Percentiles rank a stretch among this genome's conserved stretches.
phyloP scores from a whole-genome alignment of 2,888 invertebrate genomes.

The Bimastos eiseni region DNA sequence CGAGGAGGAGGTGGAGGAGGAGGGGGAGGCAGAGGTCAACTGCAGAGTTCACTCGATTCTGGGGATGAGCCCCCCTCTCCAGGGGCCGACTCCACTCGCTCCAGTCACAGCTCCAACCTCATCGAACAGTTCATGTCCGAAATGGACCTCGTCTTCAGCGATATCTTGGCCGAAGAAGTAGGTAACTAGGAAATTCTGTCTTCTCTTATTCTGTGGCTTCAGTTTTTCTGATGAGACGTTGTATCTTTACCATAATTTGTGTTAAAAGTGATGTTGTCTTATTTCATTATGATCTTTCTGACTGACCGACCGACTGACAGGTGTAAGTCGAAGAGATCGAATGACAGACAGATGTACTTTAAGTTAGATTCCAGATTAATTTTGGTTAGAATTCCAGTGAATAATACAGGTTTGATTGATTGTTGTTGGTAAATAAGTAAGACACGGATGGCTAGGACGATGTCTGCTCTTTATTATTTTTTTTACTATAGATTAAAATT shows the following conservation, averaged over 20 bases:
- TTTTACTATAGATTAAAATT: too few relatives aligned
- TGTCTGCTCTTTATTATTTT: too few relatives aligned
- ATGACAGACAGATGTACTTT: not conserved
- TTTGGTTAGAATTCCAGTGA: too few relatives aligned
- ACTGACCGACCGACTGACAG: too few relatives aligned
- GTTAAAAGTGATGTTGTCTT: not conserved
- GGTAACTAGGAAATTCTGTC: conserved; percentile 14
- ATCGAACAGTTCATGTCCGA: conserved; percentile 40
- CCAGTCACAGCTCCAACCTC: conserved; percentile 28
- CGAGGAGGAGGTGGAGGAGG: not conserved
- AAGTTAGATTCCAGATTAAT: too few relatives aligned
- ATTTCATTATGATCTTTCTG: not conserved
- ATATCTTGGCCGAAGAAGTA: conserved; percentile 37
- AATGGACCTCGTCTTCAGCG: conserved; percentile 41
- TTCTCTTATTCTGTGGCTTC: not conserved
- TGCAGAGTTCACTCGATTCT: not conserved
- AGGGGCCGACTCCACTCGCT: not conserved
- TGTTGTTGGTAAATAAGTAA: too few relatives aligned
- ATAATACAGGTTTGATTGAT: too few relatives aligned
- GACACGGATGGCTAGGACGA: too few relatives aligned
- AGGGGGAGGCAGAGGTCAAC: not conserved
- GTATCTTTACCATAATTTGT: not conserved
- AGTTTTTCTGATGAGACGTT: not conserved
- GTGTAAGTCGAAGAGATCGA: too few relatives aligned
- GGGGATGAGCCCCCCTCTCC: conserved; percentile 3